Conservation (phyloP, 1,140 invertebrate species). For the Trichonephila clavipes region DNA sequence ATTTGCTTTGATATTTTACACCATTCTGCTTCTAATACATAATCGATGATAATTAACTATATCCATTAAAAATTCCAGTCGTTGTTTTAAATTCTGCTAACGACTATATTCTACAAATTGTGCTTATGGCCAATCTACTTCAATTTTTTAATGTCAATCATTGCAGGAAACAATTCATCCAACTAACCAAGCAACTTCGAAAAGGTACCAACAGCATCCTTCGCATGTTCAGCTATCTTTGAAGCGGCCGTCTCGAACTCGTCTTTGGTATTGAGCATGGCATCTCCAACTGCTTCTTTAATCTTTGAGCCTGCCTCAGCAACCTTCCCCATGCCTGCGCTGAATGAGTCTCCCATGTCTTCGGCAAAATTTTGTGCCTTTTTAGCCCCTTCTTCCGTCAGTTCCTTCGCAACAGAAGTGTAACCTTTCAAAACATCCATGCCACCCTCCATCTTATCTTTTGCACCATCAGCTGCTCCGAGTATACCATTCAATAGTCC, state of each 20-base stretch:
- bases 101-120: too few relatives aligned
- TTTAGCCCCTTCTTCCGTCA: constrained; percentile 3
- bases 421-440: constrained; percentile 4
- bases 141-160: not conserved
- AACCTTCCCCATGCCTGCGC: constrained; percentile 22
- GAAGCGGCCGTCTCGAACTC: constrained; percentile 60
- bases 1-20: too few relatives aligned
- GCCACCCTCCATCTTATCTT: constrained; percentile 31
- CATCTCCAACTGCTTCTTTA: not conserved
- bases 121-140: too few relatives aligned
- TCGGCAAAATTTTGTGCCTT: constrained; percentile 13
- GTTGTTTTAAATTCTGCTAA: too few relatives aligned
- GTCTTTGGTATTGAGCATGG: constrained; percentile 25
- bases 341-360: constrained; percentile 7
- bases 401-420: constrained; percentile 6
- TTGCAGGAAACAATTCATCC: not conserved
- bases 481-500: not conserved
- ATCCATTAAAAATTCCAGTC: too few relatives aligned
- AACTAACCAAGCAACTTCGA: not conserved
- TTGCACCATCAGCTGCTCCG: constrained; percentile 18
- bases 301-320: constrained; percentile 42
- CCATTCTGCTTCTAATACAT: too few relatives aligned
- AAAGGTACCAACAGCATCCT: constrained; percentile 17
- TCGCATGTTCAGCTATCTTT: constrained; percentile 35
- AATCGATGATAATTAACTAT: too few relatives aligned